Evolutionary conservation across 2,888 invertebrate species (phyloP), one percentile per base, ranked within the genome.

Genomic region (Scaptomyza flava): DNA sequence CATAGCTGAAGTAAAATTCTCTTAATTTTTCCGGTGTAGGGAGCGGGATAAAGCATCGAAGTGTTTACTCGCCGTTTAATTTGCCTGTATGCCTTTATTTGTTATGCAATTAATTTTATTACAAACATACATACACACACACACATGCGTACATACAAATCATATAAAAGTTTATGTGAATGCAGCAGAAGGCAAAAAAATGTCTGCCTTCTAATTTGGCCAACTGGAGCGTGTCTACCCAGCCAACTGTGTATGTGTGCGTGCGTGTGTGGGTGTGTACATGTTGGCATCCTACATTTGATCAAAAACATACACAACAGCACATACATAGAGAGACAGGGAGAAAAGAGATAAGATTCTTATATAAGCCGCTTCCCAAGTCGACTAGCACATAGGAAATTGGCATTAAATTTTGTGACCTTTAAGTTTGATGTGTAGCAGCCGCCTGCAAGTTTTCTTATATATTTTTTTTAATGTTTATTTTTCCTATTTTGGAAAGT

Each of bases 1-100:
- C 43, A 31, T 41, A 30, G 48, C 57, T 50, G 57, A 46, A 54
- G 61, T 36, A 61, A n/a, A n/a, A 3, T 34, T 50, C n/a, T 63
- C 30, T 36, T n/a, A 42, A 3, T 14, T n/a, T 30, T 43, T 34
- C 17, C 33, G 8, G 14, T 6, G n/a, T 6, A 14, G 14, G 14
- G 41, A 42, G 43, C 23, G 23, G 45, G 17, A 47, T 27, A 14
- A 43, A 65, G 72, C 87, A 78, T 84, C 81, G 88, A 84, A 84
- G 87, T 88, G 84, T 83, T 88, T 87, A 80, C 84, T 74, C 65
- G 79, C 78, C 89, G 76, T 84, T 84, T 88, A 84, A 84, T 84
- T 84, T 84, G 66, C 68, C 75, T 87, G 87, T 79, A 86, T 85
- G 85, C 72, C 57, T 75, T 72, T 87, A 85, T 81, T 87, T 87